A percentile compares a stretch with the other conserved stretches of the same genome.
Evolutionary conservation across 1,140 invertebrate genomes (phyloP).

Genomic region (Chrysoperla carnea): DNA sequence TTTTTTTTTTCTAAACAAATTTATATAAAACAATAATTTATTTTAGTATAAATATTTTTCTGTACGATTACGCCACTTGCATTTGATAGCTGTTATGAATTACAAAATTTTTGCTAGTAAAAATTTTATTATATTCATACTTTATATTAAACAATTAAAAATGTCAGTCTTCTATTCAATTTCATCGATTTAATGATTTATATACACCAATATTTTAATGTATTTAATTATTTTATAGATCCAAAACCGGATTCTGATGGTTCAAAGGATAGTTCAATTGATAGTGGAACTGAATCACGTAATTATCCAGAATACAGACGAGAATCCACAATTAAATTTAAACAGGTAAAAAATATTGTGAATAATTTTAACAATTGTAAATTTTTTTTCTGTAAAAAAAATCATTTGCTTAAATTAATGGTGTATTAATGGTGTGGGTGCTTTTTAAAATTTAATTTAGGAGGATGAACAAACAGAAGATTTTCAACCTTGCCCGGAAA

Average conservation of each 20-base stretch:
- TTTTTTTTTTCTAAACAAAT: not conserved
- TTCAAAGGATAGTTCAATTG: conserved; percentile 68
- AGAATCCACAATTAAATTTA: conserved; percentile 30
- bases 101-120: too few relatives aligned
- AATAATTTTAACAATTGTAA: too few relatives aligned
- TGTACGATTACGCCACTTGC: too few relatives aligned
- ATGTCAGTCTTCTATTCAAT: too few relatives aligned
- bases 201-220: too few relatives aligned
- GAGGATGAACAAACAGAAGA: not conserved
- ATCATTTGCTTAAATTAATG: not conserved
- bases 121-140: too few relatives aligned
- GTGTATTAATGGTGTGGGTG: conserved; percentile 2
- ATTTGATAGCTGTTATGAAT: too few relatives aligned
- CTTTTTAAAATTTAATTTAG: not conserved
- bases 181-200: too few relatives aligned
- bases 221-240: too few relatives aligned
- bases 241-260: conserved; percentile 46
- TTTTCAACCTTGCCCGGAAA: not conserved
- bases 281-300: conserved; percentile 51
- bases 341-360: conserved; percentile 18
- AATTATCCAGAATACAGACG: conserved; percentile 39
- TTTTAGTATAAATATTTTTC: too few relatives aligned
- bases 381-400: too few relatives aligned
- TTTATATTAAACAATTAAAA: too few relatives aligned
- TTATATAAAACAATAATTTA: not conserved